These are phyloP conservation scores for Corvus hawaiiensis DNA, from an alignment of 2,113 vertebrate species.

Conservation along the genomic window DNA sequence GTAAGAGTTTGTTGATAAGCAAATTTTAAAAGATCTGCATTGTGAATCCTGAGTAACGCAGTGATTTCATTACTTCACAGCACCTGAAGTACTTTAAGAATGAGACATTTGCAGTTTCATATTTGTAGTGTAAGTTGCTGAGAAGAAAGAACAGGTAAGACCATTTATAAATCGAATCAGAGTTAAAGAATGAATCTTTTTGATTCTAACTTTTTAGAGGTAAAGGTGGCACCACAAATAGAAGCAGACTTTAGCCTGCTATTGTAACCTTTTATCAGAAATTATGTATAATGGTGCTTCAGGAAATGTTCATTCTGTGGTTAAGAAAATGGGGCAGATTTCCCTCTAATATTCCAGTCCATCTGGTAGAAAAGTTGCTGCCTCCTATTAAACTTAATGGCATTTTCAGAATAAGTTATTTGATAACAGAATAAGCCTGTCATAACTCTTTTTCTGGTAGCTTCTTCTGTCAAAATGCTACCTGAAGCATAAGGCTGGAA, in stretches of 20 bases:
- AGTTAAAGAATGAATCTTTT: slow-evolving; percentile 24
- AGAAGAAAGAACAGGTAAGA: neutral
- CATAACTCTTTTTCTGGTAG: neutral
- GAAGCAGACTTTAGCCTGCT: slow-evolving; percentile 38
- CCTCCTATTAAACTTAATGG: neutral
- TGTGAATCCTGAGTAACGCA: neutral
- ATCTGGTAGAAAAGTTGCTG: slow-evolving; percentile 35
- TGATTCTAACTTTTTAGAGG: neutral
- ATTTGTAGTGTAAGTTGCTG: neutral
- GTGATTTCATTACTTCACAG: slow-evolving; percentile 8
- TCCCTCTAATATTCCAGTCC: slow-evolving; percentile 9
- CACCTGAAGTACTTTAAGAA: neutral
- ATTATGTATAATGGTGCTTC: neutral
- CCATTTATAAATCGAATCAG: slow-evolving; percentile 17
- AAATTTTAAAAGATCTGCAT: neutral
- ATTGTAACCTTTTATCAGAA: slow-evolving; percentile 24
- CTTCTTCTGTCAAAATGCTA: neutral
- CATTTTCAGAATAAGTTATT: slow-evolving; percentile 37
- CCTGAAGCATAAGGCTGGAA: neutral
- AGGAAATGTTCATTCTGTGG: neutral
- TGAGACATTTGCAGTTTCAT: neutral
- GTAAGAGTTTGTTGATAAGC: neutral
- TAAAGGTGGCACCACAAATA: neutral
- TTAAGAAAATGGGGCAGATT: slow-evolving; percentile 8
- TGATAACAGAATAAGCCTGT: neutral